Conservation (phyloP, 2,797 vertebrate genomes). For the Hoplostethus atlanticus region DNA sequence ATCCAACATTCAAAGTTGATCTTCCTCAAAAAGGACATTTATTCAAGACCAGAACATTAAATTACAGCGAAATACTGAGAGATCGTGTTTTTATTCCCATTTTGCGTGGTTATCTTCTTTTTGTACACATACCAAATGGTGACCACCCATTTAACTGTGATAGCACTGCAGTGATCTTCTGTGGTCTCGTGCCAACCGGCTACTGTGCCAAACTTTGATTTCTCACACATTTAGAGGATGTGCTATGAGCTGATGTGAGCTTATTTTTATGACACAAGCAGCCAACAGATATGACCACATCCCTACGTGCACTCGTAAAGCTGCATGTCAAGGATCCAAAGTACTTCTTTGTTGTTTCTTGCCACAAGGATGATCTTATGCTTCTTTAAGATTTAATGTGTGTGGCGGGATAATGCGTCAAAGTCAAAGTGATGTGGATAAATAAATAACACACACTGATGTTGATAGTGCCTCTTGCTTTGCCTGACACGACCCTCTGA, state of each 20-base stretch:
- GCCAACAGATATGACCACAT: constrained; percentile 65
- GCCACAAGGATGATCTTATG: constrained; percentile 39
- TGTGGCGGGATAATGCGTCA: constrained; percentile 52
- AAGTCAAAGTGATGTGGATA: constrained; percentile 54
- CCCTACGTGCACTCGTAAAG: constrained; percentile 55
- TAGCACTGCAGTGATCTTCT: constrained; percentile 36
- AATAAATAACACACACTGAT: constrained; percentile 56
- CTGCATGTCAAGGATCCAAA: constrained; percentile 49
- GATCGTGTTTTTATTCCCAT: constrained; percentile 22
- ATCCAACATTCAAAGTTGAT: constrained; percentile 17
- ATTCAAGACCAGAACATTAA: constrained; percentile 20
- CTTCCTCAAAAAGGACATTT: constrained; percentile 34
- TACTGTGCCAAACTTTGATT: constrained; percentile 66
- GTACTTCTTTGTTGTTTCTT: constrained; percentile 42
- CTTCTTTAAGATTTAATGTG: constrained; percentile 40
- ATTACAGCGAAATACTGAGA: not conserved
- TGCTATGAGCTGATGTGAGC: constrained; percentile 59
- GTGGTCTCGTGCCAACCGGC: constrained; percentile 50
- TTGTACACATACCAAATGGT: constrained; percentile 37
- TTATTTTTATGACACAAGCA: constrained; percentile 63
- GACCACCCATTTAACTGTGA: constrained; percentile 48
- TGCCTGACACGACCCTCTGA: constrained; percentile 52
- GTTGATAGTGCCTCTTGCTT: constrained; percentile 60
- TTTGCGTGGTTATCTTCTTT: constrained; percentile 22
- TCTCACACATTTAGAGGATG: constrained; percentile 47